Base-by-base conservation (phyloP, 2,888 invertebrate species). In the Apoderus coryli region DNA sequence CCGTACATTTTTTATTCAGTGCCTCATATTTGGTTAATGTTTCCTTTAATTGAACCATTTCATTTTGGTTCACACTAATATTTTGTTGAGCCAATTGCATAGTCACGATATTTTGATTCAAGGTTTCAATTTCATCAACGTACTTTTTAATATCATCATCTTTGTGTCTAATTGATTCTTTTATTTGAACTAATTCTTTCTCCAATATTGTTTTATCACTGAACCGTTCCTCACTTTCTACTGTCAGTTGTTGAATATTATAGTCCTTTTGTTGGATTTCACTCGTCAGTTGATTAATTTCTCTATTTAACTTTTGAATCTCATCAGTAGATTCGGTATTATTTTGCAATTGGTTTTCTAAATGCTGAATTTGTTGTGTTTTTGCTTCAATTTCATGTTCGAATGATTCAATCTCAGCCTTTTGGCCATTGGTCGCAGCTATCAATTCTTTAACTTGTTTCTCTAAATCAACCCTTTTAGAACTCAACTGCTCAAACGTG, bases 31-130 rank as follows among this genome's bases (percentile, higher is more conserved):
- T n/a, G n/a, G n/a, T n/a, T n/a, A n/a, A n/a, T n/a, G n/a, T n/a
- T 24, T 9, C 60, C 62, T 62, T 29, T 61, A 54, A 16, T 50
- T 48, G 22, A 53, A 50, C 5, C 60, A 33, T 3, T 54, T 40
- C 5, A 45, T 41, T 3, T n/a, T n/a, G n/a, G n/a, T n/a, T n/a
- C n/a, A n/a, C n/a, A 46, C 32, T 2, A 44, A 42, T 26, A 36
- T 27, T 6, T n/a, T 49, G 36, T 24, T 32, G 31, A n/a, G n/a
- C n/a, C n/a, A n/a, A n/a, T n/a, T n/a, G n/a, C n/a, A n/a, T n/a
- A n/a, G n/a, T n/a, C n/a, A n/a, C n/a, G n/a, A n/a, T n/a, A n/a
- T n/a, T n/a, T n/a, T n/a, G n/a, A n/a, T n/a, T n/a, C n/a, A n/a
- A n/a, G n/a, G n/a, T n/a, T n/a, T n/a, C n/a, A n/a, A n/a, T n/a